These are phyloP conservation scores for Heloderma charlesbogerti DNA, from an alignment of 2,113 vertebrate species.

Conservation along the genomic window DNA sequence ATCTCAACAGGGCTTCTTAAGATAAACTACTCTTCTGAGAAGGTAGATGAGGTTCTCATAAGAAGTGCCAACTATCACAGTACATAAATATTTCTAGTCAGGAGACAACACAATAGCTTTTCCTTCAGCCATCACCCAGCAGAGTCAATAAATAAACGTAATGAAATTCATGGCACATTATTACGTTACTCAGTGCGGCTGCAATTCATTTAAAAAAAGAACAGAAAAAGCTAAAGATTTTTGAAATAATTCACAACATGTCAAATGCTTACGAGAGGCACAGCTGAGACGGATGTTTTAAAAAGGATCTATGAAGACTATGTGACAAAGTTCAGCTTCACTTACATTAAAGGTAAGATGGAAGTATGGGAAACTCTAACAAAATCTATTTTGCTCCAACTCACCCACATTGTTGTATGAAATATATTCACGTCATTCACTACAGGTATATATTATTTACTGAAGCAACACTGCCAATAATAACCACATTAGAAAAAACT, in stretches of 20 bases:
- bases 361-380: conserved; percentile 38
- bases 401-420: conserved; percentile 27
- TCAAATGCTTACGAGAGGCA: conserved; percentile 54
- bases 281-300: conserved; percentile 35
- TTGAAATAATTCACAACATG: conserved; percentile 70
- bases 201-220: conserved; percentile 69
- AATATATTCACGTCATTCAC: conserved; percentile 70
- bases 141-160: conserved; percentile 76
- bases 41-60: conserved; percentile 6
- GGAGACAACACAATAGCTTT: conserved; percentile 63
- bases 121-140: conserved; percentile 49
- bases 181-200: conserved; percentile 65
- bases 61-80: conserved; percentile 47
- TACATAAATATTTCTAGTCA: conserved; percentile 55
- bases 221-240: conserved; percentile 56
- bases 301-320: conserved; percentile 42
- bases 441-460: conserved; percentile 60
- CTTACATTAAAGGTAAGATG: conserved; percentile 49
- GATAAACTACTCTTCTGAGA: conserved; percentile 42
- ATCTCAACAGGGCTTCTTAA: conserved; percentile 38
- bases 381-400: conserved; percentile 50
- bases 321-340: conserved; percentile 24
- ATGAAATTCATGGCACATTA: conserved; percentile 76
- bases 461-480: conserved; percentile 74
- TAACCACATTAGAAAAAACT: conserved; percentile 68